Percentiles rank a stretch among this genome's conserved stretches.
phyloP scores from a whole-genome alignment of 2,113 vertebrate genomes.

The Colius striatus region DNA sequence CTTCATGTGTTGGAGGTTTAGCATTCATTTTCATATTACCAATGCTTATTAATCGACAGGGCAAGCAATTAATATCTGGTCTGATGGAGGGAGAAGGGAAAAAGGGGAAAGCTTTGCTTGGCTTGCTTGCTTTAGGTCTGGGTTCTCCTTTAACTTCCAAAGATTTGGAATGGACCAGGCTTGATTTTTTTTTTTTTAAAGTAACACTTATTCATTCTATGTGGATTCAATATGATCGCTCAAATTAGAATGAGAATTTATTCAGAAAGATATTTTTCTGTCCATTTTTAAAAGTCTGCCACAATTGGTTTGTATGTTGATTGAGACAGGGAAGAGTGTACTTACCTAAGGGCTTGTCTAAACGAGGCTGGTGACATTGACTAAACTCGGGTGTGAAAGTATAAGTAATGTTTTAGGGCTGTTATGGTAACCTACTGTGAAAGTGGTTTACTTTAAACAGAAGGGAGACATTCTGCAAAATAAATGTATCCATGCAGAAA shows the following conservation, averaged over 20 bases:
- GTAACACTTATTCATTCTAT: background rate
- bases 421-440: background rate
- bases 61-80: background rate
- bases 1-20: background rate
- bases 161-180: background rate
- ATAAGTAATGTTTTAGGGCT: background rate
- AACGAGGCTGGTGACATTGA: background rate
- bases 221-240: background rate
- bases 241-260: background rate
- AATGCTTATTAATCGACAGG: background rate
- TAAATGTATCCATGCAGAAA: background rate
- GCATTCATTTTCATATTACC: background rate
- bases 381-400: background rate
- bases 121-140: background rate
- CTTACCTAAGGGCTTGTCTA: background rate
- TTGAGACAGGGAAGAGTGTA: background rate
- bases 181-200: background rate
- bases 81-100: background rate
- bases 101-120: background rate
- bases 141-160: background rate
- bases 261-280: background rate
- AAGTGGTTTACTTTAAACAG: background rate
- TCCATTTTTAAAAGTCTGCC: background rate
- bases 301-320: background rate
- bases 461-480: background rate